Evolutionary conservation across 2,888 invertebrate species (phyloP).

Genomic region (Oscheius sp.): DNA sequence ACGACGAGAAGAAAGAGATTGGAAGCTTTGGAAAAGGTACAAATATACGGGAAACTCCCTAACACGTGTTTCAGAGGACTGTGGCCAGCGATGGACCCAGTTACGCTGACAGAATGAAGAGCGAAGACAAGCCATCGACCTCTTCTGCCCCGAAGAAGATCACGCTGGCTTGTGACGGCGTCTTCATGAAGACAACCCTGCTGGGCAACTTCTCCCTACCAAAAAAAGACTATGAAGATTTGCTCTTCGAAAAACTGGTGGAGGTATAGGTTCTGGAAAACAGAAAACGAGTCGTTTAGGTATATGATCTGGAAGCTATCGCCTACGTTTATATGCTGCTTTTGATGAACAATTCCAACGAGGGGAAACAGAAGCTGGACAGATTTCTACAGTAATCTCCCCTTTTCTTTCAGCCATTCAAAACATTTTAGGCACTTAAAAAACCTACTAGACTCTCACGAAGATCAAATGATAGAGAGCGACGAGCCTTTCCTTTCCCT

Average conservation of each 20-base stretch:
- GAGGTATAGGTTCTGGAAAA: neutral
- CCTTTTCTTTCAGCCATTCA: neutral
- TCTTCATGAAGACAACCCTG: neutral
- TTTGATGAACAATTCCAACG: slow-evolving; percentile 6
- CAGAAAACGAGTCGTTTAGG: neutral
- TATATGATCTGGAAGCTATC: neutral
- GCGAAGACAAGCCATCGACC: neutral
- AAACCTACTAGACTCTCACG: neutral
- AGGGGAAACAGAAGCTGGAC: neutral
- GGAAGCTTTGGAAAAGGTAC: slow-evolving; percentile 10
- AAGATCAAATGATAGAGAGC: neutral
- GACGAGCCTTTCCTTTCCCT: slow-evolving; percentile 8
- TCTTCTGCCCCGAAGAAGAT: neutral
- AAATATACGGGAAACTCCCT: neutral
- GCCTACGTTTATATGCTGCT: slow-evolving; percentile 10
- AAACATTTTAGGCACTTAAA: neutral
- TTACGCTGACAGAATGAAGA: slow-evolving; percentile 8
- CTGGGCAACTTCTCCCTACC: neutral
- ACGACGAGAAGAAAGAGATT: neutral
- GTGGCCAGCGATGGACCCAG: neutral
- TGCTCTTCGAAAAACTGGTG: neutral
- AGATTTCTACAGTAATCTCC: slow-evolving; percentile 1
- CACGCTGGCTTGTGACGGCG: slow-evolving; percentile 4
- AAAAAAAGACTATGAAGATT: slow-evolving; percentile 1
- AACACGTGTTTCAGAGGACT: neutral